Percentiles rank a stretch among this genome's conserved stretches.
phyloP scores from a whole-genome alignment of 2,888 invertebrate genomes.

The Glaucopsyche alexis region DNA sequence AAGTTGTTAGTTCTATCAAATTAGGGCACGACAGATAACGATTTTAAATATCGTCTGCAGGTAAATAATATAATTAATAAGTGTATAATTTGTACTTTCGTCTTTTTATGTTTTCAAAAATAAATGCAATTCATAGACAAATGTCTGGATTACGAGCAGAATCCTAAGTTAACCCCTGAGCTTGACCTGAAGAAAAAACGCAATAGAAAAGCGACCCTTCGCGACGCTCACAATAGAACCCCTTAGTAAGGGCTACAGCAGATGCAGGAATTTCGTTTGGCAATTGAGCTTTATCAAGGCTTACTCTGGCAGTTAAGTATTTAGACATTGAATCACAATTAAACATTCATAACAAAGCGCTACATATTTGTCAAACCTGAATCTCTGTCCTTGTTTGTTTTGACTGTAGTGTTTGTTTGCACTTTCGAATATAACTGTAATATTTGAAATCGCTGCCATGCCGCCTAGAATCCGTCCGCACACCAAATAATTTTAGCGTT shows the following conservation, averaged over 20 bases:
- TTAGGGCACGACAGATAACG: slow-evolving; percentile 3
- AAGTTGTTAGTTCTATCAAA: background rate
- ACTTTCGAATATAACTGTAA: slow-evolving; percentile 27
- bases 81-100: background rate
- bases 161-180: background rate
- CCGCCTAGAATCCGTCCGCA: slow-evolving; percentile 14
- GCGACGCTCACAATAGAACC: background rate
- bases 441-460: slow-evolving; percentile 22
- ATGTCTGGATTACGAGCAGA: background rate
- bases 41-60: background rate
- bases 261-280: background rate
- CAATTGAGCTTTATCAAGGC: background rate
- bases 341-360: background rate
- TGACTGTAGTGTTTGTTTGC: slow-evolving; percentile 20
- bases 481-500: slow-evolving; percentile 23
- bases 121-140: background rate
- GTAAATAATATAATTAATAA: background rate
- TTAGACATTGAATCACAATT: background rate
- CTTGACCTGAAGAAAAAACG: background rate
- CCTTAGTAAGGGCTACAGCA: background rate
- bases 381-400: slow-evolving; percentile 16
- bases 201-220: slow-evolving; percentile 10
- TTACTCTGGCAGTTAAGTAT: background rate
- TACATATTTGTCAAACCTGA: slow-evolving; percentile 10
- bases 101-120: too few relatives aligned